phyloP scores from a whole-genome alignment of 2,888 invertebrate genomes.

The Lissocephala sabroskyi region DNA sequence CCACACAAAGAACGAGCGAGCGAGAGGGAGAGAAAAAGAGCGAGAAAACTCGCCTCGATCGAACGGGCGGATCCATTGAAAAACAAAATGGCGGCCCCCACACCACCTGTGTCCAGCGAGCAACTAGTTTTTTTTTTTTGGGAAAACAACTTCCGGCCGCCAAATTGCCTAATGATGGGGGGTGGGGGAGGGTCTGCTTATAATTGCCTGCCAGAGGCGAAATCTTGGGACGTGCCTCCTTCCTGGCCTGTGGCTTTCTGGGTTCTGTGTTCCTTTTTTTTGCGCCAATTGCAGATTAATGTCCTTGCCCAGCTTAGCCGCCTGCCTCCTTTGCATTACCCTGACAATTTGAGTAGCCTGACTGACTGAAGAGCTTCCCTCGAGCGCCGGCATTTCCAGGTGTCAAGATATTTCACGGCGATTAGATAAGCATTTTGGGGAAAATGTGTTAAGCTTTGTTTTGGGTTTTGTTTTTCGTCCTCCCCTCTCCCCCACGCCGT shows the following conservation, averaged over 20 bases:
- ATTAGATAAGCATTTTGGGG: conserved; percentile 69
- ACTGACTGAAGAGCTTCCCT: too few species aligned
- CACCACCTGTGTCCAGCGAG: too few species aligned
- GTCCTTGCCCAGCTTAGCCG: conserved; percentile 29
- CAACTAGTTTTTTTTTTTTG: too few species aligned
- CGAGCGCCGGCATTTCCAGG: conserved; percentile 57
- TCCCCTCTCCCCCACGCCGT: not conserved
- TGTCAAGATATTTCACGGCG: conserved; percentile 69
- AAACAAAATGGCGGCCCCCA: too few species aligned
- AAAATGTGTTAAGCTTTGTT: conserved; percentile 63
- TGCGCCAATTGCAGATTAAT: conserved; percentile 72
- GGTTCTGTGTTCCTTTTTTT: conserved; percentile 27
- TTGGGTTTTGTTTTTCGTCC: conserved; percentile 51
- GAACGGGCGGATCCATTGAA: too few species aligned
- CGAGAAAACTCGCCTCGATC: too few species aligned
- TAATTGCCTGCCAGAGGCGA: not conserved
- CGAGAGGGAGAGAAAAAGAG: conserved; percentile 54
- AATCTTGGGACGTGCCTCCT: not conserved
- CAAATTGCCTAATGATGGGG: too few species aligned
- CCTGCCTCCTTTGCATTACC: not conserved
- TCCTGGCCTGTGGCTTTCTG: not conserved
- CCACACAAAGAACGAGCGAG: not conserved
- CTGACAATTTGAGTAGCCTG: not conserved
- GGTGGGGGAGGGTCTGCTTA: not conserved
- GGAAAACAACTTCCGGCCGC: not conserved